Base-by-base conservation (phyloP, 2,797 vertebrate species). In the Acrossocheilus wenchowensis region DNA sequence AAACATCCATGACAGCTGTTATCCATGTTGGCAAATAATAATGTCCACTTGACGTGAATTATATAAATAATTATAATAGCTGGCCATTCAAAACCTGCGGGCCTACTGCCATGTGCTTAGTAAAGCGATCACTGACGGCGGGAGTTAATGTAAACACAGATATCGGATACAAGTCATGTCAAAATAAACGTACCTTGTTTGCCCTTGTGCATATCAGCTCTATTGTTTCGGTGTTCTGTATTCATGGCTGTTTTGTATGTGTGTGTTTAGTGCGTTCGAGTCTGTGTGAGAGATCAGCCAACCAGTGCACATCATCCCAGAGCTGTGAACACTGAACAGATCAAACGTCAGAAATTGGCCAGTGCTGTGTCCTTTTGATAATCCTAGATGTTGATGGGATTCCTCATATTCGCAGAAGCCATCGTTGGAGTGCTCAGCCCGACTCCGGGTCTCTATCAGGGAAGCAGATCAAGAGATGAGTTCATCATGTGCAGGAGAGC, bases 401-500 rank as follows among this genome's bases (percentile, higher is more conserved):
- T 10, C 19, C 50, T 78, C 12, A 14, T 36, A 30, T 23, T 36
- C 11, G 36, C 23, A 72, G 11, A n/a, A 72, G 39, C n/a, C 71
- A 8, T 48, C 43, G 7, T 2, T 6, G 1, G 48, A 54, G 26
- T 52, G 73, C 45, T 15, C 30, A 34, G 26, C 43, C 6, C 2
- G n/a, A 48, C 45, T 30, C 4, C 6, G 30, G 19, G 50, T 57
- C 50, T 57, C 50, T 78, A 54, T 54, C 74, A 83, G 82, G 5
- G 69, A 57, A 72, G 89, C 89, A 82, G 89, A 90, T 83, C 89
- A 84, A 91, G 78, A 71, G 77, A 89, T 66, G 88, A 88, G 93
- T 93, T 92, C 89, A 92, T 95, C 83, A 88, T 92, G 90, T 91
- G 88, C 94, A 90, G 90, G 90, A 91, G 60, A 93, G 87, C 90